Evolutionary conservation across 2,797 vertebrate species (phyloP).

Genomic region (Sebastes taczanowskii): DNA sequence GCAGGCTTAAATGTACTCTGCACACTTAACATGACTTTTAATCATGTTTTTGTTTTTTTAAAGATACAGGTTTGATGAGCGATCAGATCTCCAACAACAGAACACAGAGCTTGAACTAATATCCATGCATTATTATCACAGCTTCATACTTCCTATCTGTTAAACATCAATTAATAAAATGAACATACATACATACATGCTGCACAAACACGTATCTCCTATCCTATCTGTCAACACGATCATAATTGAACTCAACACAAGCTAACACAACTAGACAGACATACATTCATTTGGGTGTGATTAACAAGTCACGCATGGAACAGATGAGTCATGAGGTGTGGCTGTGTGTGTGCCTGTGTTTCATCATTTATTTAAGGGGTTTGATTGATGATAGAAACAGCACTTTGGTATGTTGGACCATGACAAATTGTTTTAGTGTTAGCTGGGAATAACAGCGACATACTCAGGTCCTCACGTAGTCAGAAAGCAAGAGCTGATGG

Average conservation of each 20-base stretch:
- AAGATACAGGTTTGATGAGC: background rate
- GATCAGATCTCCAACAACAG: background rate
- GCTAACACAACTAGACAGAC: background rate
- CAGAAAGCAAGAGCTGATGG: background rate
- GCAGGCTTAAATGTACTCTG: background rate
- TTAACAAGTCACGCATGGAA: background rate
- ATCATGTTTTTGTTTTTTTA: background rate
- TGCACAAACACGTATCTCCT: background rate
- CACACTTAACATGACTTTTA: background rate
- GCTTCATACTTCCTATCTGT: background rate
- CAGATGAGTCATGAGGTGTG: constrained; percentile 39
- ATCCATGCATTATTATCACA: background rate
- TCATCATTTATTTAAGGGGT: background rate
- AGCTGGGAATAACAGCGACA: background rate
- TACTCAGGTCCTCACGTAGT: background rate
- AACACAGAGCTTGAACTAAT: background rate
- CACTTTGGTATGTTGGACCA: background rate
- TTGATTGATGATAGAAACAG: background rate
- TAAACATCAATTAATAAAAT: too few species aligned
- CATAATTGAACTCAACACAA: background rate
- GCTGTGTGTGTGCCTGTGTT: background rate
- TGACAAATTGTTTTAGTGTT: background rate
- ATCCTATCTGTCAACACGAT: background rate
- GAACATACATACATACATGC: background rate
- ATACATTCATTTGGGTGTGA: constrained; percentile 5